Evolutionary conservation across 1,140 invertebrate genomes (phyloP), one percentile per base, ranked within the genome.

Genomic region (Ganaspis sp.): DNA sequence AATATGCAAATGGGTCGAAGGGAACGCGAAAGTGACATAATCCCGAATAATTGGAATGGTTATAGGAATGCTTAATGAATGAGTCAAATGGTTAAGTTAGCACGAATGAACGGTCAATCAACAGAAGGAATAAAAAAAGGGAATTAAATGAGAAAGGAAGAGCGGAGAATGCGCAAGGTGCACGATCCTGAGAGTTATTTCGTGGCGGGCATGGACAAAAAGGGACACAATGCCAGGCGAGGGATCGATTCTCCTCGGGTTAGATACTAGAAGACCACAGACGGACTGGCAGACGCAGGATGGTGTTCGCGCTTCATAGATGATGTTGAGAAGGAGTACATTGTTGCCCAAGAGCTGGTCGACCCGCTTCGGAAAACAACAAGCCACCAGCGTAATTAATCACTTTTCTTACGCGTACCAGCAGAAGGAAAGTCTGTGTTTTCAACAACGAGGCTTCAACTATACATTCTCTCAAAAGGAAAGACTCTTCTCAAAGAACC

Each of bases 221-320:
- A 88, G 82, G 84, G 85, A 89, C 87, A 89, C 86, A 89, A 89
- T 89, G 86, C 85, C 78, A 82, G 79, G 78, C 80, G 82, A 86
- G 80, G 86, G 88, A 89, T 89, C 87, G 87, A 89, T 89, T 89
- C 86, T 87, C 86, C 84, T 87, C 88, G 86, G 84, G 85, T 84
- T 86, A 83, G 82, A 83, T 69, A 70, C 21, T 49, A 49, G 29
- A 84, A 78, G 80, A 83, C 80, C 80, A 80, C 79, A 81, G 79
- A 49, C 45, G 45, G 45, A 49, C 45, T 49, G 75, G 69, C 64
- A 37, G 76, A 74, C 79, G 79, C 81, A 84, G 79, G 83, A 81
- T 83, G 80, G 71, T 72, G 80, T 80, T 70, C 42, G 12, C 26
- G 74, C 76, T 49, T 74, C 79, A 40, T 72, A 74, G 75, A 74